Evolutionary conservation across 2,113 vertebrate genomes (phyloP).

Genomic region (Genyomyrus donnyi): DNA sequence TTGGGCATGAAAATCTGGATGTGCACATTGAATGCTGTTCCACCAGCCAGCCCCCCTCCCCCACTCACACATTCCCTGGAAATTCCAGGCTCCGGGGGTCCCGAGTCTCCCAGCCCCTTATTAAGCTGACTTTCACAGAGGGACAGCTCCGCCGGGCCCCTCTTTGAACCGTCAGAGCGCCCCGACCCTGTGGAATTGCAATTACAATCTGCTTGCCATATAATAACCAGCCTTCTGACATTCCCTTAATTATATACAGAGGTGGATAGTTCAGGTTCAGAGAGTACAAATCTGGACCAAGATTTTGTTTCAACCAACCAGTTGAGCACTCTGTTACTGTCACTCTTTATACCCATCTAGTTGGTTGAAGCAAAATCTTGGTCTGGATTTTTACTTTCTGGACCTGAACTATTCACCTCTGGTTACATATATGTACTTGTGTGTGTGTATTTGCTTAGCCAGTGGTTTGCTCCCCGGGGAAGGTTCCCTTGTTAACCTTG

Average conservation of each 20-base stretch:
- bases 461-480: not conserved
- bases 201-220: conserved; percentile 33
- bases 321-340: not conserved
- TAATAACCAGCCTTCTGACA: conserved; percentile 30
- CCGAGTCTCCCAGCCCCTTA: not conserved
- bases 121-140: not conserved
- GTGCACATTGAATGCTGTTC: not conserved
- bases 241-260: conserved; percentile 36
- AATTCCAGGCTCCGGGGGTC: not conserved
- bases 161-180: conserved; percentile 37
- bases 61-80: not conserved
- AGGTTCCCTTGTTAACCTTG: not conserved
- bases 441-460: conserved; percentile 6
- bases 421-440: not conserved
- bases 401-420: too few relatives aligned
- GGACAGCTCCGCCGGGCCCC: conserved; percentile 9
- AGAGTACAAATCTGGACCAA: not conserved
- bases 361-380: not conserved
- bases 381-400: not conserved
- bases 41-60: not conserved
- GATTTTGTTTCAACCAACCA: not conserved
- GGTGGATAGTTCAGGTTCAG: not conserved
- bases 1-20: not conserved
- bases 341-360: not conserved
- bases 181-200: conserved; percentile 33